Evolutionary conservation across 2,797 vertebrate genomes (phyloP).

Genomic region (Malacoctenus gilli): DNA sequence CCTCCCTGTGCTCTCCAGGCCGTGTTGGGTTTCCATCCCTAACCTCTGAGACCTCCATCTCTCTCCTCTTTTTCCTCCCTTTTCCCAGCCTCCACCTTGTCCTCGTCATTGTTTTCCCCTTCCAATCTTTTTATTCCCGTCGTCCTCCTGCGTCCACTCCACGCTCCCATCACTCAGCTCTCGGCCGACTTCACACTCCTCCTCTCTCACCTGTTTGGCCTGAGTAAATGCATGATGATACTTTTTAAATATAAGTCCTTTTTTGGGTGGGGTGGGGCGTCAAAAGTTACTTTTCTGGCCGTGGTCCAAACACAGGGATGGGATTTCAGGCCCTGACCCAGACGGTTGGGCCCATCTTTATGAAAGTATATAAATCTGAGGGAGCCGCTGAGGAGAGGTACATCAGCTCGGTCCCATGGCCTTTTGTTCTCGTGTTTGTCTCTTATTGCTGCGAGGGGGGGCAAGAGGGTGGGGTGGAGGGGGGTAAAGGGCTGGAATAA

Average conservation of each 20-base stretch:
- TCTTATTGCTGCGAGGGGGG: conserved; percentile 40
- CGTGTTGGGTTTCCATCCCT: conserved; percentile 36
- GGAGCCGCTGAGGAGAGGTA: conserved; percentile 47
- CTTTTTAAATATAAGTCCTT: conserved; percentile 20
- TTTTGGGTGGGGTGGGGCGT: conserved; percentile 3
- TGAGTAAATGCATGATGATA: conserved; percentile 57
- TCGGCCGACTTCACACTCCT: conserved; percentile 43
- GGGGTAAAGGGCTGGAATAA: conserved; percentile 35
- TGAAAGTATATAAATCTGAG: conserved; percentile 78
- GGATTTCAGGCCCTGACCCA: conserved; percentile 58
- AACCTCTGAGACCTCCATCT: conserved; percentile 21
- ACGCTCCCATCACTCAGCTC: conserved; percentile 50
- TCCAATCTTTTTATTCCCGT: conserved; percentile 14
- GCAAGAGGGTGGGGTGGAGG: conserved; percentile 16
- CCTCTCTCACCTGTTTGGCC: conserved; percentile 49
- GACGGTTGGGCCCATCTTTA: conserved; percentile 71
- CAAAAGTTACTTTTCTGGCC: conserved; percentile 69
- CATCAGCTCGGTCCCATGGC: conserved; percentile 53
- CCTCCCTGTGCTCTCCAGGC: conserved; percentile 14
- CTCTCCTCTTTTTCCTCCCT: conserved; percentile 9
- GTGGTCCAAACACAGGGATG: conserved; percentile 60
- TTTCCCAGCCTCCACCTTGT: conserved; percentile 15
- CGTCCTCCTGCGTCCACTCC: conserved; percentile 12
- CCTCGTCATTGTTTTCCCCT: conserved; percentile 10
- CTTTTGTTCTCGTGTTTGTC: conserved; percentile 62